Conservation (phyloP, 1,140 invertebrate species). For the Meloidogyne chitwoodi region DNA sequence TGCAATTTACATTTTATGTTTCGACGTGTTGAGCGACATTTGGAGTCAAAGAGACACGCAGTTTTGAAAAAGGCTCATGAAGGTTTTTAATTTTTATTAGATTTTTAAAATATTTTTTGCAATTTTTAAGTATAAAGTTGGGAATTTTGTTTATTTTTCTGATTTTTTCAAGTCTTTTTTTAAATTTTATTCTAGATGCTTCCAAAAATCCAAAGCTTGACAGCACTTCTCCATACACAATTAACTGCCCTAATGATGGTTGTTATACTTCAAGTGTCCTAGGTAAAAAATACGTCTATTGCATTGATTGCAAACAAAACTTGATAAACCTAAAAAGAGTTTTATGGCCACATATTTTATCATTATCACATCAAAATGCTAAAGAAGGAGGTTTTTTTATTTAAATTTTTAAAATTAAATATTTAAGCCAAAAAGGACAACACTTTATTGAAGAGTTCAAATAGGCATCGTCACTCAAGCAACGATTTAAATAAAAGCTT, state of each 20-base stretch:
- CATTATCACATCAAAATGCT: neutral
- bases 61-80: neutral
- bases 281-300: neutral
- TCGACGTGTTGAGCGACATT: neutral
- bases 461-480: neutral
- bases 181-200: neutral
- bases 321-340: neutral
- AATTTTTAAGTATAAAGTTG: neutral
- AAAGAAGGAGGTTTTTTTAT: neutral
- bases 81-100: neutral
- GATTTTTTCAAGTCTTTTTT: neutral
- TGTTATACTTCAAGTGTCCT: neutral
- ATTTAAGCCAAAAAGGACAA: neutral
- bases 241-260: neutral
- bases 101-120: neutral
- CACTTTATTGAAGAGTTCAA: neutral
- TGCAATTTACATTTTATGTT: neutral
- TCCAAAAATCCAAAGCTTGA: neutral
- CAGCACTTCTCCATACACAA: neutral
- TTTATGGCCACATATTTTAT: neutral
- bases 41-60: neutral
- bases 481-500: neutral
- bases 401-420: too few species aligned
- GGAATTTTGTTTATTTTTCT: too few species aligned
- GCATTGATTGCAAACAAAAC: neutral